Conservation (phyloP, 2,888 invertebrate genomes). For the Agapostemon virescens region DNA sequence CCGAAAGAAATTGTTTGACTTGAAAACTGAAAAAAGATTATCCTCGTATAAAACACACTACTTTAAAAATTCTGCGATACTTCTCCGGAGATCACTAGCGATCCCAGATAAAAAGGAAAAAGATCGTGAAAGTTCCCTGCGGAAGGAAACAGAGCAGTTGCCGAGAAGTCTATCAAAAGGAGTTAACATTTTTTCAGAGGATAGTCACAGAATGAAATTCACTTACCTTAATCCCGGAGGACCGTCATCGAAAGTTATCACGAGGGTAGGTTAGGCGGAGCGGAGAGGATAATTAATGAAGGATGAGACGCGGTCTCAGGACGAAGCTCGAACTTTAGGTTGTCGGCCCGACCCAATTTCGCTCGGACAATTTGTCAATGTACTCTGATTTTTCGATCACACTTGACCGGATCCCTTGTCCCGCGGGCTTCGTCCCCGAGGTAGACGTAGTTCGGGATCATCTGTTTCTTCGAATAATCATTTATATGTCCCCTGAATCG, state of each 20-base stretch:
- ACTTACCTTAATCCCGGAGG: constrained; percentile 61
- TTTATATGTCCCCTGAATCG: background rate
- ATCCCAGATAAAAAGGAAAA: background rate
- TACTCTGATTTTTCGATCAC: constrained; percentile 58
- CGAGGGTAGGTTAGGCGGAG: constrained; percentile 16
- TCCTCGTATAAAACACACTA: background rate
- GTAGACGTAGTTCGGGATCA: constrained; percentile 7
- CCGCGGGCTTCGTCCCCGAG: constrained; percentile 27
- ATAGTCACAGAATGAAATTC: constrained; percentile 59
- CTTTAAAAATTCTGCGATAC: background rate
- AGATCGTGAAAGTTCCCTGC: background rate
- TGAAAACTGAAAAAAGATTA: background rate
- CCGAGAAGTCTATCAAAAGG: background rate
- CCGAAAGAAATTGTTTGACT: background rate
- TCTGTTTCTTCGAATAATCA: constrained; percentile 48
- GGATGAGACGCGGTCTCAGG: constrained; percentile 59
- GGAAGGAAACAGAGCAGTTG: background rate
- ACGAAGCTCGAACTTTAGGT: constrained; percentile 54
- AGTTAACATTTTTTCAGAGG: constrained; percentile 2
- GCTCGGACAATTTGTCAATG: constrained; percentile 61
- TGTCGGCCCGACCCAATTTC: constrained; percentile 58
- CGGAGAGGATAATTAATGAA: constrained; percentile 63
- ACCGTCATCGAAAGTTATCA: constrained; percentile 54
- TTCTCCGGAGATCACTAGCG: background rate
- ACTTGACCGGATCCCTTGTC: constrained; percentile 14